Evolutionary conservation across 2,888 invertebrate species (phyloP), one percentile per base, ranked within the genome.

Genomic region (Spodoptera littoralis): DNA sequence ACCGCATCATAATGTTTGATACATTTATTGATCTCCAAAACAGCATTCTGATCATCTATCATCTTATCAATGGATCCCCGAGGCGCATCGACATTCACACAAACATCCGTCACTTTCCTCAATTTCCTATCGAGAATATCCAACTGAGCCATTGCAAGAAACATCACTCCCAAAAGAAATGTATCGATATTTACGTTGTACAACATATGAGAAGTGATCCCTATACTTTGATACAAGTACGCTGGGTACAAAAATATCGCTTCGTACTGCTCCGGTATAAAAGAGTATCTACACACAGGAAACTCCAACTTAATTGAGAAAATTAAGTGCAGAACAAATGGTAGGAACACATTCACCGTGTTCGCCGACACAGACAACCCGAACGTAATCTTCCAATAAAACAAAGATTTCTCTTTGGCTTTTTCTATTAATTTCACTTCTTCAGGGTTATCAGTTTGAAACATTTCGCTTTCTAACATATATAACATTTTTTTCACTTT

Each of bases 111-210:
- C 4, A 89, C 64, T 27, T 59, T 85, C 44, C 81, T 76, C 9
- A 92, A 71, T 27, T 86, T 89, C 6, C 79, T 72, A 60, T 86
- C 81, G 11, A 92, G 71, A 52, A 91, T 82, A 43, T 89, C 87
- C 30, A 92, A 77, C 64, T 92, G 91, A 3, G 89, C 90, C 61
- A 89, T 88, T 0, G 73, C 69, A n/a, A 89, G 82, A 67, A 89
- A 83, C 74, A 90, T 84, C 2, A 91, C 48, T 5, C 91, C 91
- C 75, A 88, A 57, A 60, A 92, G 82, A 65, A 90, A 90, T 1
- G 88, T 80, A 57, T 92, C 90, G 6, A 89, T 83, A 64, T 87
- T 88, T 0, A 91, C 58, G 67, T 87, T 87, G 44, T 76, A 87
- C 12, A 83, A 79, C 87, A 92, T 85, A 43, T 84, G 80, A 27